Percentiles rank a stretch among this genome's conserved stretches.
These are phyloP conservation scores for Pollicipes pollicipes DNA, from an alignment of 1,140 invertebrate species.

Conservation along the genomic window DNA sequence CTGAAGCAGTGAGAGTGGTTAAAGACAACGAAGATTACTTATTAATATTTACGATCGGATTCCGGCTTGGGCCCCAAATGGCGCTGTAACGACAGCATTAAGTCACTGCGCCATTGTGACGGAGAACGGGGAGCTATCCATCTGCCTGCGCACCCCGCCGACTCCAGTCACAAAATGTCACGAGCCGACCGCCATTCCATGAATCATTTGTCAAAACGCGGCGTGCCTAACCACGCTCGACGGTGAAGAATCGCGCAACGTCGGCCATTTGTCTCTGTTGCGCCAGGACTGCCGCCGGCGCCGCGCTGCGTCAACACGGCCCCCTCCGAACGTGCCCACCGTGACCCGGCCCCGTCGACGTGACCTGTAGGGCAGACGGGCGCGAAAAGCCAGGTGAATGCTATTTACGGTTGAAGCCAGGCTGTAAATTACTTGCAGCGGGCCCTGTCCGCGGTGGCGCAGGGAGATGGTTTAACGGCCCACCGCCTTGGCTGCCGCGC, in stretches of 20 bases:
- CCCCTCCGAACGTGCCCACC: neutral
- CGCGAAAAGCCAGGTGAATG: too few species aligned
- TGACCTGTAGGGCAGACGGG: neutral
- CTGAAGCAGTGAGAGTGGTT: neutral
- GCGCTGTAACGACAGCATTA: neutral
- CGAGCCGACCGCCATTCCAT: neutral
- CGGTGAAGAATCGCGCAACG: neutral
- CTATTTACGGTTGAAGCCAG: too few species aligned
- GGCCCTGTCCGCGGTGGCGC: too few species aligned
- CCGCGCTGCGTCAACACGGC: neutral
- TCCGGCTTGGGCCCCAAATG: too few species aligned
- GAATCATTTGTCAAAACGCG: neutral
- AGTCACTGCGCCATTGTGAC: too few species aligned
- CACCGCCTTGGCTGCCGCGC: too few species aligned
- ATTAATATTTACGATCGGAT: too few species aligned
- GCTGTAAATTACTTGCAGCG: too few species aligned
- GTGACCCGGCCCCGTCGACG: neutral
- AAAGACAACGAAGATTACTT: too few species aligned
- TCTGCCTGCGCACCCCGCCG: too few species aligned
- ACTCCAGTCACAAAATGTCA: neutral
- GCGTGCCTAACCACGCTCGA: neutral
- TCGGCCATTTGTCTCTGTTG: neutral
- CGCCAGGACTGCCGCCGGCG: neutral
- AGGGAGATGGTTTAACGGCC: too few species aligned
- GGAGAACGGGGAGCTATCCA: too few species aligned